phyloP scores from a whole-genome alignment of 2,797 vertebrate genomes.

The Erpetoichthys calabaricus region DNA sequence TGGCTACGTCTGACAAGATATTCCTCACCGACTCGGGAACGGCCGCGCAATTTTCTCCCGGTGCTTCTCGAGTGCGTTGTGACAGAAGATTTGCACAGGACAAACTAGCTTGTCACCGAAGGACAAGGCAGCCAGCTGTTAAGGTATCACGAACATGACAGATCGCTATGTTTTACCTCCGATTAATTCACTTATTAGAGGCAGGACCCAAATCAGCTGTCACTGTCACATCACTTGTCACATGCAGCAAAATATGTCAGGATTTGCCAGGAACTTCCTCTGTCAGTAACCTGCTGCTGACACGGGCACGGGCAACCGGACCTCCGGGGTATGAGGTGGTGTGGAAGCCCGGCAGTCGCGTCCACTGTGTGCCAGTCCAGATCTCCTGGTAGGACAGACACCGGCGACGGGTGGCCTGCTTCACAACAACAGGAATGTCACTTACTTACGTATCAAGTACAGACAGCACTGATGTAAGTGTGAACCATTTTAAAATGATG shows the following conservation, averaged over 20 bases:
- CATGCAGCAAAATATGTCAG: conserved; percentile 51
- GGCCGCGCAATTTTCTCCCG: conserved; percentile 55
- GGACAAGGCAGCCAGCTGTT: conserved; percentile 75
- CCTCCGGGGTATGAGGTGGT: too few relatives aligned
- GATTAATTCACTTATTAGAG: conserved; percentile 76
- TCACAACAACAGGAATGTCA: too few relatives aligned
- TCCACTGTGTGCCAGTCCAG: too few relatives aligned
- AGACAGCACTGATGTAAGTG: too few relatives aligned
- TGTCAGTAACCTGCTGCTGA: too few relatives aligned
- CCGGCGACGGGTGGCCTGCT: too few relatives aligned
- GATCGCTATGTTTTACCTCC: conserved; percentile 73
- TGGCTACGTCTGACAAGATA: conserved; percentile 61
- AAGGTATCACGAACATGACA: conserved; percentile 73
- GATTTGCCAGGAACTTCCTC: conserved; percentile 1
- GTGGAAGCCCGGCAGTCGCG: too few relatives aligned
- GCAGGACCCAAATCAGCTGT: conserved; percentile 61
- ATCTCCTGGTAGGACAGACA: too few relatives aligned
- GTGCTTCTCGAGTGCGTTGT: conserved; percentile 48
- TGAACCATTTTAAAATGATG: too few relatives aligned
- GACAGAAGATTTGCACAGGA: conserved; percentile 78
- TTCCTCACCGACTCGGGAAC: conserved; percentile 62
- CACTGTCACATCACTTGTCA: conserved; percentile 71
- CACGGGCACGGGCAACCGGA: too few relatives aligned
- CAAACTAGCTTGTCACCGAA: conserved; percentile 69
- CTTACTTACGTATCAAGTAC: too few relatives aligned